phyloP scores from a whole-genome alignment of 2,888 invertebrate species.

The Teinopalpus imperialis region DNA sequence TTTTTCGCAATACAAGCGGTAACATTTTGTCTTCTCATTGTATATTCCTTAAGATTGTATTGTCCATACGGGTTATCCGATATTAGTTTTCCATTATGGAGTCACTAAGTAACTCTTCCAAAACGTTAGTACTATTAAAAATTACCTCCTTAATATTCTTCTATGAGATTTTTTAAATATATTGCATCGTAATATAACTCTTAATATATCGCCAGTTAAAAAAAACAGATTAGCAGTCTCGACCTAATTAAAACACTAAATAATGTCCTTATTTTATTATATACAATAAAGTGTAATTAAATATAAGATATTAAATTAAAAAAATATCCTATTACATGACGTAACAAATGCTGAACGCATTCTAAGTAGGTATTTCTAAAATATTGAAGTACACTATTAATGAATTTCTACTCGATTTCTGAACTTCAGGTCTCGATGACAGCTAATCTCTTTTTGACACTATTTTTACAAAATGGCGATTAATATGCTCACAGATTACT shows the following conservation, averaged over 20 bases:
- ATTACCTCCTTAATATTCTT: not conserved
- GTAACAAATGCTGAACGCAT: too few species aligned
- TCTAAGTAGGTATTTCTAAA: too few species aligned
- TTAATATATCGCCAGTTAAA: conserved; percentile 1
- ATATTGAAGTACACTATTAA: too few species aligned
- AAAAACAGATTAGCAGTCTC: not conserved
- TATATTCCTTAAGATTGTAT: conserved; percentile 43
- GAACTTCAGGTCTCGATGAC: too few species aligned
- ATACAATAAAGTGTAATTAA: too few species aligned
- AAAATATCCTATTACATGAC: too few species aligned
- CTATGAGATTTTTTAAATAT: not conserved
- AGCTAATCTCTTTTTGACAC: too few species aligned
- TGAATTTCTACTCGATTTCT: too few species aligned
- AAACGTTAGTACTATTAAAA: conserved; percentile 6
- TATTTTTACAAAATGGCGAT: conserved; percentile 17
- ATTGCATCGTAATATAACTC: not conserved
- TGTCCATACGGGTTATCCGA: conserved; percentile 48
- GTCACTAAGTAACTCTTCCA: conserved; percentile 42
- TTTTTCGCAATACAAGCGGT: conserved; percentile 38
- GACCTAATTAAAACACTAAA: too few species aligned
- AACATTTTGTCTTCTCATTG: conserved; percentile 51
- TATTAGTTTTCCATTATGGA: conserved; percentile 45
- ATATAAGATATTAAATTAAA: too few species aligned
- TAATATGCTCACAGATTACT: conserved; percentile 10
- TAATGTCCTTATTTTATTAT: too few species aligned